These are phyloP conservation scores for Erethizon dorsatum DNA, from an alignment of 2,797 vertebrate species.

Conservation along the genomic window DNA sequence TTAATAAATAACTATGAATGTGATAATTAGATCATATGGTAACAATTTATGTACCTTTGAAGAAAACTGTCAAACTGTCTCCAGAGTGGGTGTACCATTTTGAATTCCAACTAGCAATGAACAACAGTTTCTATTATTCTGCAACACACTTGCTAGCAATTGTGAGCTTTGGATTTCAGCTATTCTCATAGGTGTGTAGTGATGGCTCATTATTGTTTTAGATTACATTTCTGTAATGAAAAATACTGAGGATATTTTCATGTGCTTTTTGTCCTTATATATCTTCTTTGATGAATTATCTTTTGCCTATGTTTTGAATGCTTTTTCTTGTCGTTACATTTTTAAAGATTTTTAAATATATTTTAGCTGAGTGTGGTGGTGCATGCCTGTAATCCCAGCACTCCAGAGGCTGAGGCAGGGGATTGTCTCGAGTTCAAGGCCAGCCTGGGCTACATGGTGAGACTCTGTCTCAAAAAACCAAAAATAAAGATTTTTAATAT, in stretches of 20 bases:
- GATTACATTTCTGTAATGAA: not conserved
- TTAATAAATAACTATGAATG: not conserved
- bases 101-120: not conserved
- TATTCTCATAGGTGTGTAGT: not conserved
- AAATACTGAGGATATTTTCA: not conserved
- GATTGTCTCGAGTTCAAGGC: not conserved
- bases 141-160: not conserved
- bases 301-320: not conserved
- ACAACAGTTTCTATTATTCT: not conserved
- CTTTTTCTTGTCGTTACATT: not conserved
- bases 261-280: not conserved
- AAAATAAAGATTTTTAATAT: not conserved
- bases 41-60: not conserved
- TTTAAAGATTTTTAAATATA: not conserved
- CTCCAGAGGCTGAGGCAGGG: no score
- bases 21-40: not conserved
- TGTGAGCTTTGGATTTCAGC: not conserved
- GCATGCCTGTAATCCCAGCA: not conserved
- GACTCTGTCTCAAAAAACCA: not conserved
- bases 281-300: not conserved
- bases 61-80: not conserved
- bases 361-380: not conserved
- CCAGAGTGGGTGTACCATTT: not conserved
- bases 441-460: not conserved
- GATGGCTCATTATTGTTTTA: not conserved